Evolutionary conservation across 2,797 vertebrate genomes (phyloP).

Genomic region (Karalla daura): DNA sequence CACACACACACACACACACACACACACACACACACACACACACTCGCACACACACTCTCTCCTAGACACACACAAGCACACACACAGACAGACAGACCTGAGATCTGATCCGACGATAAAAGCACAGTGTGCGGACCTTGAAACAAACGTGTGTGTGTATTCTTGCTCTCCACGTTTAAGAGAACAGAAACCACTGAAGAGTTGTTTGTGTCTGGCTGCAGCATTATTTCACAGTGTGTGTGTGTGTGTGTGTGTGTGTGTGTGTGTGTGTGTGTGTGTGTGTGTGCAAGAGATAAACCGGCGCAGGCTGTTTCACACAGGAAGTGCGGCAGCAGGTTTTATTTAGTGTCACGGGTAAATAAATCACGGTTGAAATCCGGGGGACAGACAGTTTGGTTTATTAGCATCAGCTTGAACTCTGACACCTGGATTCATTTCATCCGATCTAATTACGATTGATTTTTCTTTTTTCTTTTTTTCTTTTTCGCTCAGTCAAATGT

Average conservation of each 20-base stretch:
- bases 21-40: too few species aligned
- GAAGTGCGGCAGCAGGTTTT: slow-evolving; percentile 9
- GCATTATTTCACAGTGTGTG: too few species aligned
- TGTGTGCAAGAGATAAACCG: slow-evolving; percentile 23
- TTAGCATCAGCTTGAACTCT: slow-evolving; percentile 58
- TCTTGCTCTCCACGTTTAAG: slow-evolving; percentile 29
- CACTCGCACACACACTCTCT: slow-evolving; percentile 13
- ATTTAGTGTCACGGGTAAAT: slow-evolving; percentile 34
- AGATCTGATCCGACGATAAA: slow-evolving; percentile 28
- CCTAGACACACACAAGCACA: slow-evolving; percentile 12
- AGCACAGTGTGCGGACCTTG: slow-evolving; percentile 21
- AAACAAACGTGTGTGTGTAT: slow-evolving; percentile 26
- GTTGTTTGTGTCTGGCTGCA: slow-evolving; percentile 12
- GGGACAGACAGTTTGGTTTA: slow-evolving; percentile 36
- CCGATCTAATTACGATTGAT: slow-evolving; percentile 56
- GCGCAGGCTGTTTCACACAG: neutral
- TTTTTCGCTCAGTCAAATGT: slow-evolving; percentile 59
- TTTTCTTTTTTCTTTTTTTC: too few species aligned
- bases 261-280: too few species aligned
- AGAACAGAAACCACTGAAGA: slow-evolving; percentile 6
- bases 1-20: slow-evolving; percentile 21
- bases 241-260: too few species aligned
- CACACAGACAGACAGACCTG: too few species aligned
- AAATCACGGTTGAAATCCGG: slow-evolving; percentile 37
- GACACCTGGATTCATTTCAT: slow-evolving; percentile 68